Conservation (phyloP, 2,113 vertebrate species). For the Zingel zingel region DNA sequence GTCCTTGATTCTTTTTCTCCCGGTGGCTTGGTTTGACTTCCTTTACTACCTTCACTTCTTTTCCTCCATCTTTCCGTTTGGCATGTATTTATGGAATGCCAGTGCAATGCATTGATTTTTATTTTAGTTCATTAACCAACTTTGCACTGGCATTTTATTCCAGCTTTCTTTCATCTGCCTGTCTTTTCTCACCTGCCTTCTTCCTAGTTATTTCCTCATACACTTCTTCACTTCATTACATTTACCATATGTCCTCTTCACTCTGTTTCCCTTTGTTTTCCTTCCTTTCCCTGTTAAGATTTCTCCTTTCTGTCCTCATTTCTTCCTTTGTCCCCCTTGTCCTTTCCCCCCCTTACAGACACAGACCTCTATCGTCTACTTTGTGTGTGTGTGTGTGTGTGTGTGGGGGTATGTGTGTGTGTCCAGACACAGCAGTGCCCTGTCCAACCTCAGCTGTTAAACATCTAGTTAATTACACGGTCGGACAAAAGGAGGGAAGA, state of each 20-base stretch:
- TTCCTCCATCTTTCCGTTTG: neutral
- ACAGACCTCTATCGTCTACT: slow-evolving; percentile 16
- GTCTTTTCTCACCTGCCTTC: neutral
- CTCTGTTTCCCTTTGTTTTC: neutral
- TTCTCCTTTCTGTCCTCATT: neutral
- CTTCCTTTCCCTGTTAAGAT: neutral
- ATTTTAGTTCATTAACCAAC: neutral
- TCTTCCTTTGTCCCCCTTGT: neutral
- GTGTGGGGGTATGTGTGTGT: slow-evolving; percentile 4
- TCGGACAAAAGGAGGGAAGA: slow-evolving; percentile 42
- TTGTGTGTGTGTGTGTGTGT: neutral
- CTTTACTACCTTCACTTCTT: neutral
- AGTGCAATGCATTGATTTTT: neutral
- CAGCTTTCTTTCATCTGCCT: neutral
- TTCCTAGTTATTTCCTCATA: neutral
- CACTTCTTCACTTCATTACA: neutral
- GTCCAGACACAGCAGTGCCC: slow-evolving; percentile 63
- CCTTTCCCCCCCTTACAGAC: neutral
- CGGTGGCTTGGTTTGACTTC: neutral
- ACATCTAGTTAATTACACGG: slow-evolving; percentile 73
- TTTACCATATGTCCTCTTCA: neutral
- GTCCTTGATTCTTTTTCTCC: neutral
- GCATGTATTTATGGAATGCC: neutral
- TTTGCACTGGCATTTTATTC: neutral
- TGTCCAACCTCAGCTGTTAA: slow-evolving; percentile 72